Evolutionary conservation across 2,113 vertebrate species (phyloP).

Genomic region (Seriola rivoliana): DNA sequence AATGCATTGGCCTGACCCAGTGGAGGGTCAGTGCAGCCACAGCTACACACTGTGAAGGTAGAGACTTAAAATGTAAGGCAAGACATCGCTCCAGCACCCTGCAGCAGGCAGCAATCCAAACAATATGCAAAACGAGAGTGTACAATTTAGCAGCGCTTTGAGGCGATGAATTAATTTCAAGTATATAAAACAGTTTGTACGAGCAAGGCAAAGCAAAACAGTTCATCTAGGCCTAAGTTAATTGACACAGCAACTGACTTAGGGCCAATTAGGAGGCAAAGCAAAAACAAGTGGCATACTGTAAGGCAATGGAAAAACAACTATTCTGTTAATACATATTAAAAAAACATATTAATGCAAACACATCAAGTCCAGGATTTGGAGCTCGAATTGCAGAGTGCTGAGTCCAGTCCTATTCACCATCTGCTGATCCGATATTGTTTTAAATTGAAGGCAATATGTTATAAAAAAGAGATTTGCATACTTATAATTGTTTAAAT

Average conservation of each 20-base stretch:
- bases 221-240: background rate
- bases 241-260: background rate
- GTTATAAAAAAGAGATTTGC: background rate
- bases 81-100: background rate
- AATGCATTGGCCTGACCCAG: slow-evolving; percentile 1
- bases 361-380: background rate
- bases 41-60: background rate
- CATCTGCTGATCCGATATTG: no score
- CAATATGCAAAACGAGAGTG: background rate
- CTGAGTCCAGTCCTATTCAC: background rate
- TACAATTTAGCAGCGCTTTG: background rate
- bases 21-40: background rate
- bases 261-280: slow-evolving; percentile 5
- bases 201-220: background rate
- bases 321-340: background rate
- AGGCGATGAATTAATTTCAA: background rate
- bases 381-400: background rate
- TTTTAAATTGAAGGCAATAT: background rate
- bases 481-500: background rate
- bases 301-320: slow-evolving; percentile 5
- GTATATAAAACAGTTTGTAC: background rate
- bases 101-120: slow-evolving; percentile 18
- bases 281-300: slow-evolving; percentile 4
- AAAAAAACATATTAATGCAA: slow-evolving; percentile 13
- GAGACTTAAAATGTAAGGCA: background rate